These are phyloP conservation scores for Gila robusta DNA, from an alignment of 2,797 vertebrate species.

Conservation along the genomic window DNA sequence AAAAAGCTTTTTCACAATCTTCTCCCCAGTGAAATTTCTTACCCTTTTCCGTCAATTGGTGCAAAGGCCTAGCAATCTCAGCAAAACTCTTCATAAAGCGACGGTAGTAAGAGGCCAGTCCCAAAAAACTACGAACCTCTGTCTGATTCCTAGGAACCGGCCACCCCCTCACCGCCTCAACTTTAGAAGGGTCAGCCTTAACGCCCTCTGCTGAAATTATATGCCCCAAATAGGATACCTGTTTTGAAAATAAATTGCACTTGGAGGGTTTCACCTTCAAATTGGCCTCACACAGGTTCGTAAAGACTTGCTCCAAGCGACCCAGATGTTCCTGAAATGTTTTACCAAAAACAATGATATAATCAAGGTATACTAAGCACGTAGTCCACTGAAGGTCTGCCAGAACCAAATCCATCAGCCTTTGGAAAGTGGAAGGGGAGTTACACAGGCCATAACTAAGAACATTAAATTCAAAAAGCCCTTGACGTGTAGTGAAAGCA, in stretches of 20 bases:
- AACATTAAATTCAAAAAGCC: slow-evolving; percentile 9
- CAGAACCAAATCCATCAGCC: background rate
- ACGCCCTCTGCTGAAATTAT: background rate
- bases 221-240: slow-evolving; percentile 14
- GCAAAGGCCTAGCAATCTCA: background rate
- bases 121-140: background rate
- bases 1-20: background rate
- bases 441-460: slow-evolving; percentile 1
- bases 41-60: background rate
- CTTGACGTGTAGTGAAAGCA: background rate
- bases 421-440: background rate
- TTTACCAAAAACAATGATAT: background rate
- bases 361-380: too few species aligned
- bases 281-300: background rate
- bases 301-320: background rate
- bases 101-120: slow-evolving; percentile 28
- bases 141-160: slow-evolving; percentile 3
- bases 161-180: background rate
- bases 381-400: too few species aligned
- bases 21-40: background rate
- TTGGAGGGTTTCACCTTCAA: slow-evolving; percentile 34
- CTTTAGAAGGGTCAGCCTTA: background rate
- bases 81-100: slow-evolving; percentile 1
- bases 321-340: background rate
- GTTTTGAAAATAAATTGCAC: slow-evolving; percentile 23